These are phyloP conservation scores for Sphaerodactylus townsendi DNA, from an alignment of 2,113 vertebrate genomes.

Conservation along the genomic window DNA sequence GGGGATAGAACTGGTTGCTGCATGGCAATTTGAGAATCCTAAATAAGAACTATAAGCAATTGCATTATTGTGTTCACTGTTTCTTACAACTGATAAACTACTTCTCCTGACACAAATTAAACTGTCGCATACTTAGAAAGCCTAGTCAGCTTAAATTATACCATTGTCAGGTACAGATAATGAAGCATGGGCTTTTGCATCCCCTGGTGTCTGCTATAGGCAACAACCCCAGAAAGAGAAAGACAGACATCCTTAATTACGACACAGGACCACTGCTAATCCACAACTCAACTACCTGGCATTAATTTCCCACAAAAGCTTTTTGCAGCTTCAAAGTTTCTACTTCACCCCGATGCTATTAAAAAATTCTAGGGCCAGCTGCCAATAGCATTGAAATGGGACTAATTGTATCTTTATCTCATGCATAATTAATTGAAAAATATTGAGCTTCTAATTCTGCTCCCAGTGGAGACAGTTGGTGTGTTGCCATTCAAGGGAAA, in stretches of 20 bases:
- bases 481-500: constrained; percentile 23
- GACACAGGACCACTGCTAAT: constrained; percentile 52
- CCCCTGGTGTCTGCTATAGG: constrained; percentile 50
- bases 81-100: constrained; percentile 36
- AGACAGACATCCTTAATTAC: constrained; percentile 52
- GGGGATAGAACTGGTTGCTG: neutral
- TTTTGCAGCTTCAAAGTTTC: constrained; percentile 59
- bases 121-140: constrained; percentile 2
- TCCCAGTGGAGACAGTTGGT: constrained; percentile 21
- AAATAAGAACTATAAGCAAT: neutral
- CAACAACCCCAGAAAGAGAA: constrained; percentile 29
- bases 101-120: constrained; percentile 12
- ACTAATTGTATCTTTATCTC: constrained; percentile 47
- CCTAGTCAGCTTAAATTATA: constrained; percentile 3
- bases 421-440: constrained; percentile 62
- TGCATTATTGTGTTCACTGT: constrained; percentile 9
- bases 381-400: constrained; percentile 59
- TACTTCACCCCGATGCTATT: constrained; percentile 56
- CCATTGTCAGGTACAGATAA: constrained; percentile 21
- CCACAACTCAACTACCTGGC: constrained; percentile 51
- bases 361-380: constrained; percentile 61
- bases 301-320: constrained; percentile 50
- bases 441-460: constrained; percentile 39
- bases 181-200: constrained; percentile 41
- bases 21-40: neutral